Evolutionary conservation across 2,888 invertebrate genomes (phyloP).

Genomic region (Patella pellucida): DNA sequence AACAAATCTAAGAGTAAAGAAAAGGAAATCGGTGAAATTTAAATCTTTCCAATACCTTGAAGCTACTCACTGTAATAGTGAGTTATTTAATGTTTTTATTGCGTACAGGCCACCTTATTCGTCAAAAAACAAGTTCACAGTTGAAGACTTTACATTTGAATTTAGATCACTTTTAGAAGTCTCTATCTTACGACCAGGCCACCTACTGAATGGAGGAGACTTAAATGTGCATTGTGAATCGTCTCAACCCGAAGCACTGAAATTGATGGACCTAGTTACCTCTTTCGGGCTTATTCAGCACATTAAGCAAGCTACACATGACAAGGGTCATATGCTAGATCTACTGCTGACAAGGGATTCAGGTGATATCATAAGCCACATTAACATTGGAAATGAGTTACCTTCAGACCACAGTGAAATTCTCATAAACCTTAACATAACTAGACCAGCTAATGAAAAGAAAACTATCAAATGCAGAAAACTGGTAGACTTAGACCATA

Average conservation of each 20-base stretch:
- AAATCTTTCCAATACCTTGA: too few relatives aligned
- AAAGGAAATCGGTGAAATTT: too few relatives aligned
- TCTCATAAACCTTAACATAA: background rate
- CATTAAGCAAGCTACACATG: too few relatives aligned
- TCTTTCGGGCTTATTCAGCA: background rate
- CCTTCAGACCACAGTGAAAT: background rate
- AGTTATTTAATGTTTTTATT: too few relatives aligned
- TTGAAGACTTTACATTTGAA: background rate
- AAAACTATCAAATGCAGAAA: background rate
- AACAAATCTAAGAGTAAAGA: too few relatives aligned
- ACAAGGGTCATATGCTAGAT: background rate
- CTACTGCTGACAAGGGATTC: background rate
- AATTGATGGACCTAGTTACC: background rate
- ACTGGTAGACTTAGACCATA: background rate
- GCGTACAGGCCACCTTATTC: too few relatives aligned
- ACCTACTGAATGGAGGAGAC: background rate
- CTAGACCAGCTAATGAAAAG: background rate
- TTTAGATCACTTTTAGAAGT: background rate
- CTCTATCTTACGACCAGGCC: background rate
- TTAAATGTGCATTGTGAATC: background rate
- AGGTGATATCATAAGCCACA: too few relatives aligned
- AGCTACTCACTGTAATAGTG: too few relatives aligned
- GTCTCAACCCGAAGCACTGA: background rate
- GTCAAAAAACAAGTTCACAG: too few relatives aligned
- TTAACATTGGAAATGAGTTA: background rate